Conservation (phyloP, 1,140 invertebrate species). For the Alviniconcha marisindica region DNA sequence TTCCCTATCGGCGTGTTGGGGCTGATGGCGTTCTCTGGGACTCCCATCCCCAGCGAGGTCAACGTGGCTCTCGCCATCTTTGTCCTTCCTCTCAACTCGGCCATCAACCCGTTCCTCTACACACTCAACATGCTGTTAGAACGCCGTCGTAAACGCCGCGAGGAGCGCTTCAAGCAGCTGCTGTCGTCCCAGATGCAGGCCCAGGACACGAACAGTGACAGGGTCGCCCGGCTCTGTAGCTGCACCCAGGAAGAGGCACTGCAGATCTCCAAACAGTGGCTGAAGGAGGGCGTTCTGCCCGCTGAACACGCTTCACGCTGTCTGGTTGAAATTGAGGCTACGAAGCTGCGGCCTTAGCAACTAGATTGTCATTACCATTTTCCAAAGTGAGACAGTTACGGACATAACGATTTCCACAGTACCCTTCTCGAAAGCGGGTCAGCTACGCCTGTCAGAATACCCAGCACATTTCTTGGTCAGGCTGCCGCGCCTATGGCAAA, state of each 20-base stretch:
- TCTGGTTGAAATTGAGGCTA: too few species aligned
- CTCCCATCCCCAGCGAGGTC: background rate
- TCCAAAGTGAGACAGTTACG: too few species aligned
- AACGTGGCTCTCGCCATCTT: slow-evolving; percentile 24
- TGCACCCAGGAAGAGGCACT: background rate
- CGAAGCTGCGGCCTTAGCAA: too few species aligned
- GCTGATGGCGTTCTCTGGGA: slow-evolving; percentile 26
- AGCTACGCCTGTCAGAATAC: too few species aligned
- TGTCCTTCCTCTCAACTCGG: slow-evolving; percentile 44
- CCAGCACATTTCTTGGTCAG: too few species aligned
- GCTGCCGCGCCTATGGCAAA: too few species aligned
- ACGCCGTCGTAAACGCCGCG: background rate
- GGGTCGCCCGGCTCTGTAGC: background rate
- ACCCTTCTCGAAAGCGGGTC: too few species aligned
- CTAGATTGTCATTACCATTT: too few species aligned
- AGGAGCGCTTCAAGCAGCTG: background rate
- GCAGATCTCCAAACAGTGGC: background rate
- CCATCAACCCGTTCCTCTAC: slow-evolving; percentile 43
- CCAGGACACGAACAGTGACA: background rate
- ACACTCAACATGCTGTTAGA: slow-evolving; percentile 24
- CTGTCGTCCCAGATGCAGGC: background rate
- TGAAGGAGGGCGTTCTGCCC: background rate
- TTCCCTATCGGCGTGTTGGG: slow-evolving; percentile 56
- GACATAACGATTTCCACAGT: too few species aligned
- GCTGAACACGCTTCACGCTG: background rate